Percentiles rank a stretch among this genome's conserved stretches.
Conservation (phyloP, 2,797 vertebrate genomes). For the Lophotriccus pileatus region DNA sequence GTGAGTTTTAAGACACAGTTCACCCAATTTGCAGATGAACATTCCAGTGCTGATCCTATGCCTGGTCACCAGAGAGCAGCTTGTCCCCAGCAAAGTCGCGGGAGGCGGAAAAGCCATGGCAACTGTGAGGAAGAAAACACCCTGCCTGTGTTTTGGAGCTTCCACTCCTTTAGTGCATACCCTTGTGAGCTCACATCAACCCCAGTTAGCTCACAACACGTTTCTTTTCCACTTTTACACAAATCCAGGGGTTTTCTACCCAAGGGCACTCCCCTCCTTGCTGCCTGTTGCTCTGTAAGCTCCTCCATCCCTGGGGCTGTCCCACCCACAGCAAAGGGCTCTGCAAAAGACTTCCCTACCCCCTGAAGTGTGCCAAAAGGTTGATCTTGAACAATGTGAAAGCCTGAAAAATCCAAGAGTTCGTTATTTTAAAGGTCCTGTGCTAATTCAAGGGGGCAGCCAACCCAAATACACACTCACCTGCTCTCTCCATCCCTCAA, state of each 20-base stretch:
- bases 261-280: background rate
- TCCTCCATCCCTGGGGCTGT: background rate
- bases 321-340: background rate
- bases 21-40: background rate
- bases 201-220: accelerated
- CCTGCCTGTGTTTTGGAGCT: background rate
- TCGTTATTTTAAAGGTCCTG: background rate
- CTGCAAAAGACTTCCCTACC: background rate
- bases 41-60: accelerated
- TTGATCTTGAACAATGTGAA: background rate
- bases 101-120: background rate
- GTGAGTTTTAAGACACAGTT: background rate
- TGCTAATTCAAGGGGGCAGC: background rate
- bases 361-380: accelerated
- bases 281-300: background rate
- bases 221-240: background rate
- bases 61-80: background rate
- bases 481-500: background rate
- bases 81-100: background rate
- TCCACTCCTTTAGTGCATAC: background rate
- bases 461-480: background rate
- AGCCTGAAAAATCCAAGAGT: background rate
- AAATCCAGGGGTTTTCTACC: background rate
- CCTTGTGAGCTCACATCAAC: background rate
- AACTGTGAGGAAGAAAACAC: accelerated